Percentiles rank a stretch among this genome's conserved stretches.
Evolutionary conservation across 2,113 vertebrate species (phyloP).

Genomic region (Recurvirostra avosetta): DNA sequence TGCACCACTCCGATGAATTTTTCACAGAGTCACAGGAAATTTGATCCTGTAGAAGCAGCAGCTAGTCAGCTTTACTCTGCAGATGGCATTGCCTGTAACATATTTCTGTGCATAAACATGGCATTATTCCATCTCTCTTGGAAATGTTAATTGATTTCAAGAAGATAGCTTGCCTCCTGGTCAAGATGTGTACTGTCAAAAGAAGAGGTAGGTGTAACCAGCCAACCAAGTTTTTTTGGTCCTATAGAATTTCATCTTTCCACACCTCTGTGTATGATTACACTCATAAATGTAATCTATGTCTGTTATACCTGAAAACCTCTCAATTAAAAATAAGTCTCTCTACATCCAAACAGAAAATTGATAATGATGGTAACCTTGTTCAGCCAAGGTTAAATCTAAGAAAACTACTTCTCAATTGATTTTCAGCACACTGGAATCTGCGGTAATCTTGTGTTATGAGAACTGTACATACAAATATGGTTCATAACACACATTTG

Average conservation of each 20-base stretch:
- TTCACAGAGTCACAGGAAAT: background rate
- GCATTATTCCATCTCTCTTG: constrained; percentile 40
- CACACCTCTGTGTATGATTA: background rate
- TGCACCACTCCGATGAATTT: background rate
- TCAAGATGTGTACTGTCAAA: constrained; percentile 31
- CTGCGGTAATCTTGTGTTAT: background rate
- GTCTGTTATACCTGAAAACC: background rate
- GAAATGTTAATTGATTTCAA: constrained; percentile 66
- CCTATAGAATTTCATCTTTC: background rate
- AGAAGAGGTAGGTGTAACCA: constrained; percentile 17
- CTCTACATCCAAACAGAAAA: background rate
- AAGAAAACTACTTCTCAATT: background rate
- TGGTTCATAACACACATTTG: background rate
- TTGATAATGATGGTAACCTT: background rate
- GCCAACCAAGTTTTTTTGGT: background rate
- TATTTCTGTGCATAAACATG: constrained; percentile 50
- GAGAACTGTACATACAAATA: background rate
- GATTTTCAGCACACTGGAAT: background rate
- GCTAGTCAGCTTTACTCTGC: constrained; percentile 27
- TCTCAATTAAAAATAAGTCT: background rate
- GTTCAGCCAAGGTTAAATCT: background rate
- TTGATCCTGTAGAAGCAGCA: background rate
- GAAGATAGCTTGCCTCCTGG: constrained; percentile 34
- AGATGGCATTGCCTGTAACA: constrained; percentile 60
- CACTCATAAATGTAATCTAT: background rate